Evolutionary conservation across 2,888 invertebrate species (phyloP), one percentile per base, ranked within the genome.

Genomic region (Ennomos quercinarius): DNA sequence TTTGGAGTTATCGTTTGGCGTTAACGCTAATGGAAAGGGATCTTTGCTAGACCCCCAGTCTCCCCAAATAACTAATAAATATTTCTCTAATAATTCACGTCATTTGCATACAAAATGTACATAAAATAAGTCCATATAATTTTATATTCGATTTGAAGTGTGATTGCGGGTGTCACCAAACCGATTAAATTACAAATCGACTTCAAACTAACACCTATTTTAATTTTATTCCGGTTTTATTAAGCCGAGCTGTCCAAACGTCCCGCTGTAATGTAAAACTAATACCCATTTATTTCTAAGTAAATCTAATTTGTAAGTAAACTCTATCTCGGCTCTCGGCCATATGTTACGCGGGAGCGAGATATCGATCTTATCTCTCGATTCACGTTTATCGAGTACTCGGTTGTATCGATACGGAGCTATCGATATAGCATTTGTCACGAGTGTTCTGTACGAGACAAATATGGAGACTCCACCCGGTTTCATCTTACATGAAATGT

Each of bases 281-380:
- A 53, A 42, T 47, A 42, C 39, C 43, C 44, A 37, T 58, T 58
- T 58, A 53, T 58, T 48, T 42, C 10, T 42, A 46, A 55, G 42
- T 57, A 62, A 71, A 69, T 70, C 63, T 70, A 70, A 76, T 74
- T 74, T 75, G 71, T 77, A 69, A 70, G 68, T 70, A 66, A 65
- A 67, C 64, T 64, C 64, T 78, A 83, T 27, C 27, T 27, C 27
- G 5, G 27, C 27, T 80, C 80, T 76, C 57, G 64, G 66, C 74
- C 80, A 81, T 86, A 80, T 72, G 81, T 86, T 83, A 83, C 81
- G 78, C 77, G 72, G 76, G 65, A 73, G 74, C 68, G 68, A 78
- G 89, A 87, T 89, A 86, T 81, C 81, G 86, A 89, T 89, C 88
- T 87, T 80, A 88, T 87, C 87, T 84, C 81, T 86, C 84, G 86